Evolutionary conservation across 2,888 invertebrate genomes (phyloP).

Genomic region (Meandrusa payeni): DNA sequence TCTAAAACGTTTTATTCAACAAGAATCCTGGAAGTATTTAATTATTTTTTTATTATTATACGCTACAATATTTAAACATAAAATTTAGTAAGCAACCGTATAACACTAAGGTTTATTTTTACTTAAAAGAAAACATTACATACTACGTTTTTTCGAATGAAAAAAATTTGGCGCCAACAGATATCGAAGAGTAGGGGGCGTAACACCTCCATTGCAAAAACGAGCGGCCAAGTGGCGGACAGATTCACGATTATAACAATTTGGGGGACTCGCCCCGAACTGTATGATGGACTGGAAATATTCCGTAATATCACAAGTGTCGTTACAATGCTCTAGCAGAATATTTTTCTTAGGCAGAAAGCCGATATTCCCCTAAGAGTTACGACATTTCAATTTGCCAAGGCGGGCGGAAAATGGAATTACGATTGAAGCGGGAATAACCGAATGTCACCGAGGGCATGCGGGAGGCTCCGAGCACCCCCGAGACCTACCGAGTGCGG

Average conservation of each 20-base stretch:
- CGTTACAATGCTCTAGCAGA: conserved; percentile 76
- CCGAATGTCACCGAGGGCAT: conserved; percentile 55
- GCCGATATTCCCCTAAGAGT: conserved; percentile 81
- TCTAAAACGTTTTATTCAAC: too few species aligned
- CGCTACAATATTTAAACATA: too few species aligned
- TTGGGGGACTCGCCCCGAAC: conserved; percentile 61
- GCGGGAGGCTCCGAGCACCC: conserved; percentile 35
- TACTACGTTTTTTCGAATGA: conserved; percentile 1
- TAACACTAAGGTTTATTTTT: too few species aligned
- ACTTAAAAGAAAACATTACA: not conserved
- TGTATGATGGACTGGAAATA: conserved; percentile 75
- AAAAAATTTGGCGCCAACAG: conserved; percentile 31
- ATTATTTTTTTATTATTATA: too few species aligned
- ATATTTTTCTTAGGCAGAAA: conserved; percentile 80
- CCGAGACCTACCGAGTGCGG: conserved; percentile 50
- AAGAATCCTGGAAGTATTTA: too few species aligned
- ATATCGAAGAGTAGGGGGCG: conserved; percentile 50
- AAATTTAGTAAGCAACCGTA: too few species aligned
- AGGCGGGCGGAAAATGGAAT: conserved; percentile 82
- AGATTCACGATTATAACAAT: conserved; percentile 65
- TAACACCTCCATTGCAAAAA: conserved; percentile 40
- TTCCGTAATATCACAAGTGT: conserved; percentile 73
- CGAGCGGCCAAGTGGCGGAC: conserved; percentile 56
- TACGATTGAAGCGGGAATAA: conserved; percentile 78
- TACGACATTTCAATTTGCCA: conserved; percentile 82